Evolutionary conservation across 2,113 vertebrate species (phyloP).

Genomic region (Equus quagga): DNA sequence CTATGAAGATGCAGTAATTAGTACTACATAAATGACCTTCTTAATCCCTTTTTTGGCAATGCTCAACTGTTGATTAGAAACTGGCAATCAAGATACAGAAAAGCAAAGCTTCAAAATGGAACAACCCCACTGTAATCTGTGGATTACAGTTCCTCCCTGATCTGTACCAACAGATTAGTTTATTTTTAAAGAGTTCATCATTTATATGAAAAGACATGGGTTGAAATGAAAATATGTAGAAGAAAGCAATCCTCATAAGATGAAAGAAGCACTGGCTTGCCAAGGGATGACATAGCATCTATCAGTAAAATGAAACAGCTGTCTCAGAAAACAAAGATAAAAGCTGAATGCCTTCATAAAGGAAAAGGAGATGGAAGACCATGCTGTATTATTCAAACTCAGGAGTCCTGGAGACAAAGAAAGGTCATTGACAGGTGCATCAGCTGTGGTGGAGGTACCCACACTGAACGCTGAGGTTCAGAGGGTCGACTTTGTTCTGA

Average conservation of each 20-base stretch:
- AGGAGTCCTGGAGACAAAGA: slow-evolving; percentile 59
- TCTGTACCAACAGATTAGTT: slow-evolving; percentile 72
- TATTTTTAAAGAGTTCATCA: slow-evolving; percentile 84
- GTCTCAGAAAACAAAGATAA: slow-evolving; percentile 90
- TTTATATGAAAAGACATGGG: slow-evolving; percentile 84
- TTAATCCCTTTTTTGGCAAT: slow-evolving; percentile 74
- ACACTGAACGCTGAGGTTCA: not conserved
- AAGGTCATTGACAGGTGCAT: not conserved
- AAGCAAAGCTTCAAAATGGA: slow-evolving; percentile 4
- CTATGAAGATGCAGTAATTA: slow-evolving; percentile 65
- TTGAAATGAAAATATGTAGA: slow-evolving; percentile 85
- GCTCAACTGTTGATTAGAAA: slow-evolving; percentile 78
- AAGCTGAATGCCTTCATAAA: slow-evolving; percentile 89
- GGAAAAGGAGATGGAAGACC: slow-evolving; percentile 75
- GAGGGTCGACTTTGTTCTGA: not conserved
- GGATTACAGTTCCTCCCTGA: slow-evolving; percentile 67
- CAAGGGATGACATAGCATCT: slow-evolving; percentile 91
- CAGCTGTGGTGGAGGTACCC: not conserved
- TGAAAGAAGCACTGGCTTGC: slow-evolving; percentile 88
- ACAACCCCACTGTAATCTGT: slow-evolving; percentile 69
- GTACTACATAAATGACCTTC: slow-evolving; percentile 74
- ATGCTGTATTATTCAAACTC: slow-evolving; percentile 44
- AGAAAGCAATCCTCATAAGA: slow-evolving; percentile 89
- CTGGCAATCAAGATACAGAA: not conserved
- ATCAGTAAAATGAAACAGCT: slow-evolving; percentile 93